Percentiles rank a stretch among this genome's conserved stretches.
These are phyloP conservation scores for Ditylenchus weischeri DNA, from an alignment of 2,888 invertebrate genomes.

Conservation along the genomic window DNA sequence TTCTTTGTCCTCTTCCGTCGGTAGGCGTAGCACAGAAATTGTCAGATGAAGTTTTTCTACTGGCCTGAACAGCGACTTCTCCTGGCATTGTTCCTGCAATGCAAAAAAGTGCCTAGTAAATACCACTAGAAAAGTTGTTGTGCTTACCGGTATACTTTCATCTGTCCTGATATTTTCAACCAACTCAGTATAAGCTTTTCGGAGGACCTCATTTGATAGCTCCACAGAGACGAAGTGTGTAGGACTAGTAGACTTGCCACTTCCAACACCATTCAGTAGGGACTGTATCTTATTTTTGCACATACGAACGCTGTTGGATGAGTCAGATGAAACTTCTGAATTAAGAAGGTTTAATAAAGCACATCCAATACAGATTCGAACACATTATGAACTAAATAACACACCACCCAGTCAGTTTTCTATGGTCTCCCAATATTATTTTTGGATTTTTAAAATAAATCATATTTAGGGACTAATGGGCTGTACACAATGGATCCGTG, in stretches of 20 bases:
- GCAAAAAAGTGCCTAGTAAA: background rate
- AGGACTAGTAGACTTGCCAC: background rate
- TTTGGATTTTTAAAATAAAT: no score
- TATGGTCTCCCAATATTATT: no score
- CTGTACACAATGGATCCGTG: no score
- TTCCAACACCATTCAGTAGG: background rate
- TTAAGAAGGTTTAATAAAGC: background rate
- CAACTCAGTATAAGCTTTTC: slow-evolving; percentile 1
- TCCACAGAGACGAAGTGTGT: slow-evolving; percentile 7
- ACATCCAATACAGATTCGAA: background rate
- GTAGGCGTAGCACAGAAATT: slow-evolving; percentile 18
- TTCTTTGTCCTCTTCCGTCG: slow-evolving; percentile 20
- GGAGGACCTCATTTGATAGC: background rate
- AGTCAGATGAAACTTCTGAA: slow-evolving; percentile 2
- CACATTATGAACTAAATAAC: background rate
- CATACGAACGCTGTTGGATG: background rate
- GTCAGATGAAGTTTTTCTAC: slow-evolving; percentile 22
- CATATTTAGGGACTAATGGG: no score
- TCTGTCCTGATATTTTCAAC: background rate
- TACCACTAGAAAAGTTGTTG: background rate
- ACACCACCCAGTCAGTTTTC: background rate
- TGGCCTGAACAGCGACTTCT: slow-evolving; percentile 17
- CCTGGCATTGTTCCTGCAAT: slow-evolving; percentile 21
- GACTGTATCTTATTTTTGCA: background rate
- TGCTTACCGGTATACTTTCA: background rate